Base-by-base conservation (phyloP, 2,113 vertebrate genomes). In the Paedocypris sp. region DNA sequence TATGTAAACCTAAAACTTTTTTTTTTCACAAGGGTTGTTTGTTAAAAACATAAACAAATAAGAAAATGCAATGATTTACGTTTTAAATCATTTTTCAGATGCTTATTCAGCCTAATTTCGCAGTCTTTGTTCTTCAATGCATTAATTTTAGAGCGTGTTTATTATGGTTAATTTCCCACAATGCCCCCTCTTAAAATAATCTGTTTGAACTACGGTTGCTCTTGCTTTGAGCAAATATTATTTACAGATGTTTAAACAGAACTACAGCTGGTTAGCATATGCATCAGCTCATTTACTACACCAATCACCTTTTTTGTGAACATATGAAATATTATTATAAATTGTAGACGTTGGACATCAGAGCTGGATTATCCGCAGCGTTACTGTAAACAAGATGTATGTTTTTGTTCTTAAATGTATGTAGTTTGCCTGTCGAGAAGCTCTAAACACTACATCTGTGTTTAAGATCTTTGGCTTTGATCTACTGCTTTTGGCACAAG, bases 401-500 rank as follows among this genome's bases (percentile, higher is more conserved):
- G 35, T 26, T 26, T 13, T 39, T 53, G 20, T 38, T 4, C 32
- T 38, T 54, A 7, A 16, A 7, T 54, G 22, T 53, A 7, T 8
- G 3, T 51, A 12, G 26, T 19, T n/a, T 20, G 45, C 45, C 25
- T 47, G 23, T 47, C 3, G 16, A 26, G 23, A 18, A 23, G 3
- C 25, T 48, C 5, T 28, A 23, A 33, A 54, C 33, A 15, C 12
- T 12, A 12, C 18, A 15, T 5, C 12, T 35, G 45, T 49, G 23
- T 23, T 33, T 50, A 41, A 46, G 23, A 54, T 32, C 9, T 23
- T 12, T 16, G 2, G 19, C 46, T 75, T 67, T 76, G 68, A 77
- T 77, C 65, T 58, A 19, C 13, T 53, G 41, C 54, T 73, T 51
- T 51, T 66, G 18, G 23, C 13, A 36, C 38, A 36, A 43, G 35